Conservation (phyloP, 2,797 vertebrate genomes). For the Aphelocoma californica region DNA sequence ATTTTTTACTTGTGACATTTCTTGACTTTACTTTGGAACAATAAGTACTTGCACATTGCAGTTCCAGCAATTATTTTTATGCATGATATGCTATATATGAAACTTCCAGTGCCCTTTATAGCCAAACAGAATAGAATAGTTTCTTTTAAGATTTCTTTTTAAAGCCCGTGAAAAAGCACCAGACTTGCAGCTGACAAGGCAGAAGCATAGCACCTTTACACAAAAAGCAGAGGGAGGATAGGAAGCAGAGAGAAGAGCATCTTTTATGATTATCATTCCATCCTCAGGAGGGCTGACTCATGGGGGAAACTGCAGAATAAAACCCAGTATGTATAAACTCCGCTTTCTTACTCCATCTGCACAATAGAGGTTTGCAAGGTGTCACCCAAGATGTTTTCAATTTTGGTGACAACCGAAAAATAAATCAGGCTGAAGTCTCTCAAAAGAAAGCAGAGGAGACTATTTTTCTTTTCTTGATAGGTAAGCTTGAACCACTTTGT, state of each 20-base stretch:
- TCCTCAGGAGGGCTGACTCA: background rate
- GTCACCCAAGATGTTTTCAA: background rate
- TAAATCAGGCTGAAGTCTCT: background rate
- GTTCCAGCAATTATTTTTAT: slow-evolving; percentile 30
- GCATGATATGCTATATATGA: background rate
- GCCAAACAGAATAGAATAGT: background rate
- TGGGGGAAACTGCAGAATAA: background rate
- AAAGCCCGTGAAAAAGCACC: background rate
- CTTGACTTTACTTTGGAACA: slow-evolving; percentile 47
- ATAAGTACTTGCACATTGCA: slow-evolving; percentile 39
- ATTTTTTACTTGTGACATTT: slow-evolving; percentile 39
- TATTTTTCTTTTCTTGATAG: background rate
- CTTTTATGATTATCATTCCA: background rate
- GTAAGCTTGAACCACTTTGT: background rate
- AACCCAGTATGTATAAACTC: background rate
- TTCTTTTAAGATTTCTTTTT: slow-evolving; percentile 39
- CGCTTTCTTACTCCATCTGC: background rate
- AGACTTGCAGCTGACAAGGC: slow-evolving; percentile 1
- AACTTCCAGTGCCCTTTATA: slow-evolving; percentile 16
- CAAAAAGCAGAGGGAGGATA: background rate
- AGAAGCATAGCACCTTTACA: background rate
- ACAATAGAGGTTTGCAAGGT: background rate
- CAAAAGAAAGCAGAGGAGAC: background rate
- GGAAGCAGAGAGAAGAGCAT: background rate
- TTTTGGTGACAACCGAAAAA: background rate